Base-by-base conservation (phyloP, 2,113 vertebrate species). In the Apeltes quadracus region DNA sequence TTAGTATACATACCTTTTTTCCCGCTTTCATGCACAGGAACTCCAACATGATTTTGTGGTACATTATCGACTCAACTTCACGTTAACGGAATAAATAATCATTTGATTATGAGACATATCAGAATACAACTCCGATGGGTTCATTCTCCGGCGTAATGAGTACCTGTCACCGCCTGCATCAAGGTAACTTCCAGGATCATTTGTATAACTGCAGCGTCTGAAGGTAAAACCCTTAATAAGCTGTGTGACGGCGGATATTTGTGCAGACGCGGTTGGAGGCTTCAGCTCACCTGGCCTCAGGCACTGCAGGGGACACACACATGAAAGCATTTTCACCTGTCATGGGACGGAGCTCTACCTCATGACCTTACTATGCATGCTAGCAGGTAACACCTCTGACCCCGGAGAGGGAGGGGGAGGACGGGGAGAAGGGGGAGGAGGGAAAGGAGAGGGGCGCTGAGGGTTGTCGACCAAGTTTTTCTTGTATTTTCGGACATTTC, bases 281-380 rank as follows among this genome's bases (percentile, higher is more conserved):
- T 78, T 50, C 57, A 69, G 44, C 64, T 89, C 77, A 82, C 63
- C 61, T 83, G 83, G 77, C 85, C 74, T 71, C 63, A 43, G 78
- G 86, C 84, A 69, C 69, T 72, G 2, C 66, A 55, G 69, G 63
- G 18, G 66, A 44, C 53, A 51, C 69, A 72, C 71, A 82, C 83
- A 89, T 87, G 78, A 91, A 87, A 90, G 82, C 75, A 75, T 71
- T 87, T 85, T 88, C 83, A 87, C 83, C 74, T 86, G 84, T 86
- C 84, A 85, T 68, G 70, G 27, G 59, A 62, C 58, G 73, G 68
- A 84, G 72, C 77, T 55, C 77, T 70, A 69, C 79, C 83, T 69
- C 51, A 59, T 83, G 46, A 81, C 72, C 84, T 70, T 36, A 68
- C 63, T 68, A 36, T 67, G 71, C 76, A 72, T 67, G 65, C 41